Conservation (phyloP, 2,888 invertebrate species). For the Pecten maximus region DNA sequence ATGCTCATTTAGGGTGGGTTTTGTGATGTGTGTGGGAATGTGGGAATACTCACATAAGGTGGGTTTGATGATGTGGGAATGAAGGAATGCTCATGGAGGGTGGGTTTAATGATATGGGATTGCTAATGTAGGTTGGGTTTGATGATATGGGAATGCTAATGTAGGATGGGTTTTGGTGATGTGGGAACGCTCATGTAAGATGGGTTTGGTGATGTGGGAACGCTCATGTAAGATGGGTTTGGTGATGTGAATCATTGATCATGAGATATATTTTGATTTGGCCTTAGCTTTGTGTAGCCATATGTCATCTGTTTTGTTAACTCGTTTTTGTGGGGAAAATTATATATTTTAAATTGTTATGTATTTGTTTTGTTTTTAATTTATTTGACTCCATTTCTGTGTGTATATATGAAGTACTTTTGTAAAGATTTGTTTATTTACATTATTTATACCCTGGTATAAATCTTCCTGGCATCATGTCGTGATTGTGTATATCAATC, state of each 20-base stretch:
- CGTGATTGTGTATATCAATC: background rate
- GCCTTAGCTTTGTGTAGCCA: slow-evolving; percentile 1
- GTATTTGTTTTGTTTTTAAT: slow-evolving; percentile 35
- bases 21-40: too few species aligned
- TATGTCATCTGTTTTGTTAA: background rate
- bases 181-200: too few species aligned
- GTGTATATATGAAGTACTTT: background rate
- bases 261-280: background rate
- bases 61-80: too few species aligned
- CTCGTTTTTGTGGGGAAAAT: background rate
- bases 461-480: background rate
- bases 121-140: too few species aligned
- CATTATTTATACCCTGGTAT: background rate
- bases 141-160: too few species aligned
- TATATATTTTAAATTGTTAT: slow-evolving; percentile 28
- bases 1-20: too few species aligned
- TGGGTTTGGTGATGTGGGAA: too few species aligned
- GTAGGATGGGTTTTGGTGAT: too few species aligned
- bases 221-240: background rate
- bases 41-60: too few species aligned
- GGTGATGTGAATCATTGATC: background rate
- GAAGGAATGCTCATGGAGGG: too few species aligned
- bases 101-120: too few species aligned
- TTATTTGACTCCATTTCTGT: background rate
- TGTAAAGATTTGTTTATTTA: background rate